phyloP scores from a whole-genome alignment of 2,797 vertebrate genomes.

The Liparis tanakae region DNA sequence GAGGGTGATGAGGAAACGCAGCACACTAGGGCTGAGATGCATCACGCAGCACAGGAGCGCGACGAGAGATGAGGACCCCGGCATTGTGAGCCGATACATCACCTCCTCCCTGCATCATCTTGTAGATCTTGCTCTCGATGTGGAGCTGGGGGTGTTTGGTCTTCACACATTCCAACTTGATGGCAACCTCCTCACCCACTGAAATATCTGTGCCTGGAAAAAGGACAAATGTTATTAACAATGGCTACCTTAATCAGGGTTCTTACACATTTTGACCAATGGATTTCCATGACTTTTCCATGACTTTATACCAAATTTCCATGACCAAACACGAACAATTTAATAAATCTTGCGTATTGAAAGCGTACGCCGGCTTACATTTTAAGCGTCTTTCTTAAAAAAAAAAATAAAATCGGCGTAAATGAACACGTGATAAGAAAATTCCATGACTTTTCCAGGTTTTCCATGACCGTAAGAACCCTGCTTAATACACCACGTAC shows the following conservation, averaged over 20 bases:
- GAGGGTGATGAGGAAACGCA: neutral
- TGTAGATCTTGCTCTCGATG: constrained; percentile 93
- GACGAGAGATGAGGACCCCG: neutral
- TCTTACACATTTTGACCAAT: too few relatives aligned
- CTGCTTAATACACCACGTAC: neutral
- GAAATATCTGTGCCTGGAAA: constrained; percentile 92
- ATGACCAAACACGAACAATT: too few relatives aligned
- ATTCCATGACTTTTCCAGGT: too few relatives aligned
- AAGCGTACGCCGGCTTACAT: too few relatives aligned
- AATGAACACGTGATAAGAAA: too few relatives aligned
- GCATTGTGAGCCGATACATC: constrained; percentile 20
- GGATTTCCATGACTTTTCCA: too few relatives aligned
- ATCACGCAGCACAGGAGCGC: neutral
- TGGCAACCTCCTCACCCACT: constrained; percentile 94
- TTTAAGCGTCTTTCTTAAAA: too few relatives aligned
- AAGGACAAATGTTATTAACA: neutral
- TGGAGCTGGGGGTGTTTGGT: constrained; percentile 90
- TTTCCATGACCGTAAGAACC: too few relatives aligned
- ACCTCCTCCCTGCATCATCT: constrained; percentile 99
- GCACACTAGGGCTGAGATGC: neutral
- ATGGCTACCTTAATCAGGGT: neutral
- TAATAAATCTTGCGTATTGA: too few relatives aligned
- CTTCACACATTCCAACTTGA: constrained; percentile 98
- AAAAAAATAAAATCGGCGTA: too few relatives aligned
- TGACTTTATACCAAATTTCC: too few relatives aligned